Evolutionary conservation across 1,140 invertebrate species (phyloP).

Genomic region (Scaptomyza hsui): DNA sequence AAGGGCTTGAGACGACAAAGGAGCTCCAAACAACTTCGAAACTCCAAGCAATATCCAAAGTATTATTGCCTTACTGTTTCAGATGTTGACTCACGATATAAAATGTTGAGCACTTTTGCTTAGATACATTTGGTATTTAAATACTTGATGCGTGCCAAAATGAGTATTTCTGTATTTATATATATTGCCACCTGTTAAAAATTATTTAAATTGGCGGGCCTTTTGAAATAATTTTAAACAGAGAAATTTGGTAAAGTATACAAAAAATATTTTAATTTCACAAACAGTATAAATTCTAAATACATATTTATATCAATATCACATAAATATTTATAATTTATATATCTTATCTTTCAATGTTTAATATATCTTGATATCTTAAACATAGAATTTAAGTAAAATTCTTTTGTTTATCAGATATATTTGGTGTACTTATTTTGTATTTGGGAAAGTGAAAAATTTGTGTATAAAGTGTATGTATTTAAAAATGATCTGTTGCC

Average conservation of each 20-base stretch:
- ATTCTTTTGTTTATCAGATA: neutral
- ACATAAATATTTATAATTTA: neutral
- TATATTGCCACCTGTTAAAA: slow-evolving; percentile 9
- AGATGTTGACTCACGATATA: slow-evolving; percentile 30
- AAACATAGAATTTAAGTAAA: too few relatives aligned
- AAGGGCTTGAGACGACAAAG: too few relatives aligned
- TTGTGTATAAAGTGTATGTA: neutral
- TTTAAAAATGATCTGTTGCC: slow-evolving; percentile 50
- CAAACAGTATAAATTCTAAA: too few relatives aligned
- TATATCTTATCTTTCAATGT: too few relatives aligned
- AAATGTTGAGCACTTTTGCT: slow-evolving; percentile 5
- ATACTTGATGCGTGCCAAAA: slow-evolving; percentile 1
- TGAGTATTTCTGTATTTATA: neutral
- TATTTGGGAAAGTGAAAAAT: neutral
- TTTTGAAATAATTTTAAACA: neutral
- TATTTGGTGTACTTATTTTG: neutral
- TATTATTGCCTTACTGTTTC: slow-evolving; percentile 16
- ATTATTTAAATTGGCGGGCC: neutral
- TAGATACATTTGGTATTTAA: slow-evolving; percentile 9
- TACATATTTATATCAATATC: neutral
- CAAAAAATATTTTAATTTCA: too few relatives aligned
- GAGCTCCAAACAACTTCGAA: too few relatives aligned
- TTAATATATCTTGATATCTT: too few relatives aligned
- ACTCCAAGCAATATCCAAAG: too few relatives aligned
- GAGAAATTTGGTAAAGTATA: neutral